phyloP scores from a whole-genome alignment of 2,797 vertebrate species.

The Pantherophis vulpinus region DNA sequence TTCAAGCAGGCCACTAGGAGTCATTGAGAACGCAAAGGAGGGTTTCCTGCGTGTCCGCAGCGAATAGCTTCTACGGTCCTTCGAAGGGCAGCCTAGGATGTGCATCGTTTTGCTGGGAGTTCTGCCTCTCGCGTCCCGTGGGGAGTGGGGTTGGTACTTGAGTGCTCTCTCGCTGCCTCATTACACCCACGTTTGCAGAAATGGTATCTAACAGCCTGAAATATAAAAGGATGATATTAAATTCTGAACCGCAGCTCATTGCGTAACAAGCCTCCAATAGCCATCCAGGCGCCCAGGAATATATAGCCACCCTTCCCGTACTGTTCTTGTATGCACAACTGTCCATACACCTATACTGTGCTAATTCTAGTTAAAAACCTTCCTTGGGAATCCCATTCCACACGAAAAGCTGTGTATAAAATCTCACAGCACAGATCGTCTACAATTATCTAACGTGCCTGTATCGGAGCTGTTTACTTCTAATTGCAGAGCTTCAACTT shows the following conservation, averaged over 20 bases:
- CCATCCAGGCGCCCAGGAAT: background rate
- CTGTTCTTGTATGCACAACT: background rate
- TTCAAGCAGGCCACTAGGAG: background rate
- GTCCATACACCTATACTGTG: background rate
- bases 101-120: background rate
- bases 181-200: background rate
- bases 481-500: background rate
- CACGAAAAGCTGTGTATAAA: background rate
- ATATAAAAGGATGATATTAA: background rate
- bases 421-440: background rate
- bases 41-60: background rate
- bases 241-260: background rate
- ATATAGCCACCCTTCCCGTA: background rate
- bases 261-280: background rate
- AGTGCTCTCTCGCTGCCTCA: background rate
- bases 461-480: background rate
- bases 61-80: background rate
- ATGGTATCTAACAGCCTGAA: background rate
- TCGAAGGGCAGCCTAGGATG: background rate
- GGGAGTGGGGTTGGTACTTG: background rate
- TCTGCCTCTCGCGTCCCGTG: background rate
- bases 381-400: background rate
- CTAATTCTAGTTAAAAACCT: too few species aligned
- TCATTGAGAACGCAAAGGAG: background rate
- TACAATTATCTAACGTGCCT: background rate